Conservation (phyloP, 1,140 invertebrate genomes). For the Zaprionus kolodkinae region DNA sequence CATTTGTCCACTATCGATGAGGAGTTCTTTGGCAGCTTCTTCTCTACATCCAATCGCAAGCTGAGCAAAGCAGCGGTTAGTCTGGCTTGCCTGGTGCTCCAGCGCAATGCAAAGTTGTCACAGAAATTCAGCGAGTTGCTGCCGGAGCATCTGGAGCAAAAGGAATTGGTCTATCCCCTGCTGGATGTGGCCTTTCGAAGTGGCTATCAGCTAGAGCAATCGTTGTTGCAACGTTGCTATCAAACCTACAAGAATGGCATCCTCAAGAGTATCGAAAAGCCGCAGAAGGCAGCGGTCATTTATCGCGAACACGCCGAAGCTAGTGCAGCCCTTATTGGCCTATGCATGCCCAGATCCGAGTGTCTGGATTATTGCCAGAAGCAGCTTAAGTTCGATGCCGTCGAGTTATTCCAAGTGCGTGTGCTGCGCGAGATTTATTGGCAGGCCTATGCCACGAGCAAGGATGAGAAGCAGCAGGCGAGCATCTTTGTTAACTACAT, state of each 20-base stretch:
- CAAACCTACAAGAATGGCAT: constrained; percentile 86
- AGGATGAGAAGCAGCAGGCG: constrained; percentile 76
- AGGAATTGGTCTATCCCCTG: constrained; percentile 86
- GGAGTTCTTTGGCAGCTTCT: constrained; percentile 84
- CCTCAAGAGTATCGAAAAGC: constrained; percentile 87
- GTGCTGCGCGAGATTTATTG: constrained; percentile 85
- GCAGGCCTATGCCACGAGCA: constrained; percentile 80
- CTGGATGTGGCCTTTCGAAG: constrained; percentile 85
- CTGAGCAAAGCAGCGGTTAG: constrained; percentile 85
- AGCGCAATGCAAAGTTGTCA: constrained; percentile 84
- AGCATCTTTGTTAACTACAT: constrained; percentile 85
- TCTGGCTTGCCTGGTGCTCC: constrained; percentile 85
- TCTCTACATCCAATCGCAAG: constrained; percentile 77
- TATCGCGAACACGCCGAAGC: constrained; percentile 85
- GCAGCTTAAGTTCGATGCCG: constrained; percentile 86
- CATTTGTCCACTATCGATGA: constrained; percentile 84
- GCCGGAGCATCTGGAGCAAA: constrained; percentile 78
- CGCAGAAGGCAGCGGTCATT: constrained; percentile 87
- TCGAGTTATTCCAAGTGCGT: constrained; percentile 86
- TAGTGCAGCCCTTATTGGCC: constrained; percentile 85
- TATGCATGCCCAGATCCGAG: constrained; percentile 86
- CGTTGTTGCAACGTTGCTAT: constrained; percentile 85
- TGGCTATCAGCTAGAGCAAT: constrained; percentile 76
- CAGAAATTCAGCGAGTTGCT: constrained; percentile 76
- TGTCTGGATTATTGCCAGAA: constrained; percentile 86